phyloP scores from a whole-genome alignment of 2,113 vertebrate genomes.

The Amphiprion percula region DNA sequence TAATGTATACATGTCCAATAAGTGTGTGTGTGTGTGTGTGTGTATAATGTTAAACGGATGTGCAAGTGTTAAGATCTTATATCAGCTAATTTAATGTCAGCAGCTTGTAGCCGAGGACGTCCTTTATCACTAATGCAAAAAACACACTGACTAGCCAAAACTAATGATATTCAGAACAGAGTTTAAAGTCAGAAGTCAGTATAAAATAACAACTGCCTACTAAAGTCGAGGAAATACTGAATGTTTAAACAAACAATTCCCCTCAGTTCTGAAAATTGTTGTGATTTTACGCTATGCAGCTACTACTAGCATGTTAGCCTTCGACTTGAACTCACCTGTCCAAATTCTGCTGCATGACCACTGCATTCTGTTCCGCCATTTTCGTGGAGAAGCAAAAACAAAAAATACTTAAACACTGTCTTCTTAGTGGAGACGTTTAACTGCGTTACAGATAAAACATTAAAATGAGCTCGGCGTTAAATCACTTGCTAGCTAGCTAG shows the following conservation, averaged over 20 bases:
- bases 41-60: not conserved
- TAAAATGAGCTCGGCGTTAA: slow-evolving; percentile 29
- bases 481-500: slow-evolving; percentile 53
- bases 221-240: too few species aligned
- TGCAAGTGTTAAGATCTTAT: too few species aligned
- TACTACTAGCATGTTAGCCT: slow-evolving; percentile 55
- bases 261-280: too few species aligned
- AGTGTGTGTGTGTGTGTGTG: too few species aligned
- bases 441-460: slow-evolving; percentile 27
- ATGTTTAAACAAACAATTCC: not conserved
- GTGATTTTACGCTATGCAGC: slow-evolving; percentile 23
- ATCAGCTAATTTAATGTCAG: too few species aligned
- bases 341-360: slow-evolving; percentile 82
- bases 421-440: not conserved
- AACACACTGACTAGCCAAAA: not conserved
- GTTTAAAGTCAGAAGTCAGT: not conserved
- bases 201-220: not conserved
- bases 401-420: not conserved
- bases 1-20: not conserved
- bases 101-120: not conserved
- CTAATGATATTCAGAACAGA: not conserved
- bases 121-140: not conserved
- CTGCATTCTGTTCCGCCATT: slow-evolving; percentile 81
- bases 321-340: slow-evolving; percentile 84
- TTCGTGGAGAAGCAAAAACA: not conserved